A percentile compares a stretch with the other conserved stretches of the same genome.
phyloP scores from a whole-genome alignment of 1,140 invertebrate species.

The Scaptomyza montana region DNA sequence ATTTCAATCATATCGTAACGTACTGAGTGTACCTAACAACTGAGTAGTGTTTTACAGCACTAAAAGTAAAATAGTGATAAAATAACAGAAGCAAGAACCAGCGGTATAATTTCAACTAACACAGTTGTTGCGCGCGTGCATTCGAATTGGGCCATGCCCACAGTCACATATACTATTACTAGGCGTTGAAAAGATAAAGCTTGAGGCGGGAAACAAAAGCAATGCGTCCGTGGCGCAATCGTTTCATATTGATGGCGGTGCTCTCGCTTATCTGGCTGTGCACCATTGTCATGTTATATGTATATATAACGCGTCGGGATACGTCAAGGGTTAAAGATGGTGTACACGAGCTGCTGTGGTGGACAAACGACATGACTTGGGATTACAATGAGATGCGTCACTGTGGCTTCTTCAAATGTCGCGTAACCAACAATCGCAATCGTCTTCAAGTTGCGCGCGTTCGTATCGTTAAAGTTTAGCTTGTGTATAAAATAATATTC shows the following conservation, averaged over 20 bases:
- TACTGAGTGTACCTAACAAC: not conserved
- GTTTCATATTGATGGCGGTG: not conserved
- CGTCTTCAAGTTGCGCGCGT: conserved; percentile 31
- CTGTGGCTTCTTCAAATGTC: conserved; percentile 47
- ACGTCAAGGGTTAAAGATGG: not conserved
- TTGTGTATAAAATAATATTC: not conserved
- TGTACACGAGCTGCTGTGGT: conserved; percentile 54
- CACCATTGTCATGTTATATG: not conserved
- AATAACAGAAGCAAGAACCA: conserved; percentile 5
- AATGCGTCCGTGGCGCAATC: conserved; percentile 50
- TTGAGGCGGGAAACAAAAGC: not conserved
- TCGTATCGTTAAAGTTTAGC: conserved; percentile 12
- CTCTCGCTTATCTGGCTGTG: conserved; percentile 17
- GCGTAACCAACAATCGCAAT: conserved; percentile 49
- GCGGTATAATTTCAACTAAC: not conserved
- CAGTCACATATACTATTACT: not conserved
- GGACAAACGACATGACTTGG: conserved; percentile 47
- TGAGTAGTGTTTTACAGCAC: conserved; percentile 16
- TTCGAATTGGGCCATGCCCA: conserved; percentile 18
- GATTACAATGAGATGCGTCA: conserved; percentile 48
- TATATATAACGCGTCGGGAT: not conserved
- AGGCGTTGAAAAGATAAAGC: not conserved
- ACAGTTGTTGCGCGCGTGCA: conserved; percentile 10
- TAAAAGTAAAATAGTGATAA: not conserved
- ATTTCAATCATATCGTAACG: not conserved